These are phyloP conservation scores for Spea hammondii DNA, from an alignment of 2,797 vertebrate genomes.

Conservation along the genomic window DNA sequence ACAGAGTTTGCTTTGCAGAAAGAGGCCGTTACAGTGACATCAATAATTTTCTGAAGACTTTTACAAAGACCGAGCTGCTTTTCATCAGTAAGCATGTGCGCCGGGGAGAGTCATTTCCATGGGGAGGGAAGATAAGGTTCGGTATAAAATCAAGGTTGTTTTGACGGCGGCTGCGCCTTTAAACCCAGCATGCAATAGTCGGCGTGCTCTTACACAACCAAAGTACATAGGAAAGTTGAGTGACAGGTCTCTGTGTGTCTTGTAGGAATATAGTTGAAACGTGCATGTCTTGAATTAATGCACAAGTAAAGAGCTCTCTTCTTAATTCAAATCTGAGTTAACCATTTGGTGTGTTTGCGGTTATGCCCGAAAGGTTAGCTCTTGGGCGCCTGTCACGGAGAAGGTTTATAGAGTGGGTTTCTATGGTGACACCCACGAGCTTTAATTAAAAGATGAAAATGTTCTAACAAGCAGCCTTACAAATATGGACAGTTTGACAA, in stretches of 20 bases:
- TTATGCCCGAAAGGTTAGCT: background rate
- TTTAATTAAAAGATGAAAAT: constrained; percentile 20
- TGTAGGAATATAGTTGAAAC: constrained; percentile 35
- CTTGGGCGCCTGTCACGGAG: background rate
- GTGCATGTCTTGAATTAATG: constrained; percentile 32
- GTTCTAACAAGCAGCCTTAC: constrained; percentile 11
- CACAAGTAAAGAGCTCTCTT: background rate
- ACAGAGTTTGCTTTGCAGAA: constrained; percentile 13
- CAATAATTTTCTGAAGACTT: constrained; percentile 42
- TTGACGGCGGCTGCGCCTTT: constrained; percentile 33
- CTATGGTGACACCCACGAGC: constrained; percentile 15
- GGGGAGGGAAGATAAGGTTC: constrained; percentile 34
- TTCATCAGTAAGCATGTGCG: constrained; percentile 33
- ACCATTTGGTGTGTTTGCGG: background rate
- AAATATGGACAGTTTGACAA: constrained; percentile 9
- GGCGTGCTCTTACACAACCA: constrained; percentile 22
- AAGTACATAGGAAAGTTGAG: constrained; percentile 38
- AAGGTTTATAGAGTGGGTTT: background rate
- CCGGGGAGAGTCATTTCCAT: constrained; percentile 27
- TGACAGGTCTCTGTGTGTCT: constrained; percentile 38
- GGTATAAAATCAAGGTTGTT: constrained; percentile 42
- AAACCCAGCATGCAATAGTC: constrained; percentile 43
- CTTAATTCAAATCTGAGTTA: constrained; percentile 1
- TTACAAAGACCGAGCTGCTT: constrained; percentile 26
- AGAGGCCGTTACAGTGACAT: constrained; percentile 18